Conservation (phyloP, 2,888 invertebrate genomes). For the Caenorhabditis zanzibari region DNA sequence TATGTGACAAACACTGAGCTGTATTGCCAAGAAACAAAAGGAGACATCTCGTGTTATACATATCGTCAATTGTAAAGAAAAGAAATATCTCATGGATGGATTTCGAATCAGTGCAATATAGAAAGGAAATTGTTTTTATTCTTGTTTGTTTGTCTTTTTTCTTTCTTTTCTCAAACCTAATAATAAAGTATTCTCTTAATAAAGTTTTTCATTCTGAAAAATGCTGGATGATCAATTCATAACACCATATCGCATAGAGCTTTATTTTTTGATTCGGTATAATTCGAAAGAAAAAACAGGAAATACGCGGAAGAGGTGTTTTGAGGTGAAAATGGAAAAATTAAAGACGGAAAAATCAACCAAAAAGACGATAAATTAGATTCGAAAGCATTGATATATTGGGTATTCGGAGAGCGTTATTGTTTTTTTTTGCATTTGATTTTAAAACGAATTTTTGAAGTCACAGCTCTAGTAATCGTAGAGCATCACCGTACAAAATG, state of each 20-base stretch:
- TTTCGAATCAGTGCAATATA: slow-evolving; percentile 46
- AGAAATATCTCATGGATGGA: slow-evolving; percentile 18
- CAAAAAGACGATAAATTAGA: slow-evolving; percentile 32
- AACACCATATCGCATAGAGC: slow-evolving; percentile 1
- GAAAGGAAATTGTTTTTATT: slow-evolving; percentile 19
- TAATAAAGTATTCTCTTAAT: slow-evolving; percentile 44
- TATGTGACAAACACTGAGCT: slow-evolving; percentile 83
- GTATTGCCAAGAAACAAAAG: slow-evolving; percentile 81
- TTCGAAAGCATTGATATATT: slow-evolving; percentile 26
- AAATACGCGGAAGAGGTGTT: slow-evolving; percentile 41
- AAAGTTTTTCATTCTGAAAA: background rate
- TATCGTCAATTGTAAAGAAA: slow-evolving; percentile 79
- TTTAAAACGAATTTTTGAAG: slow-evolving; percentile 7
- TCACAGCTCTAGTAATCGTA: slow-evolving; percentile 59
- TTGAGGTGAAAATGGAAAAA: slow-evolving; percentile 1
- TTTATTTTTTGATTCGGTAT: slow-evolving; percentile 38
- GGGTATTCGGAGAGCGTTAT: slow-evolving; percentile 3
- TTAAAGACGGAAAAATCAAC: slow-evolving; percentile 16
- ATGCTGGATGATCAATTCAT: slow-evolving; percentile 2
- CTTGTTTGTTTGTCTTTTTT: background rate
- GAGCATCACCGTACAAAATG: slow-evolving; percentile 65
- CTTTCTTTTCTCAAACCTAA: slow-evolving; percentile 4
- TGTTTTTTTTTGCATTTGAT: slow-evolving; percentile 10
- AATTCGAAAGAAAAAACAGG: slow-evolving; percentile 35
- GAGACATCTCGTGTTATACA: slow-evolving; percentile 80